Evolutionary conservation across 2,888 invertebrate species (phyloP), one percentile per base, ranked within the genome.

Genomic region (Cheilosia pagana): DNA sequence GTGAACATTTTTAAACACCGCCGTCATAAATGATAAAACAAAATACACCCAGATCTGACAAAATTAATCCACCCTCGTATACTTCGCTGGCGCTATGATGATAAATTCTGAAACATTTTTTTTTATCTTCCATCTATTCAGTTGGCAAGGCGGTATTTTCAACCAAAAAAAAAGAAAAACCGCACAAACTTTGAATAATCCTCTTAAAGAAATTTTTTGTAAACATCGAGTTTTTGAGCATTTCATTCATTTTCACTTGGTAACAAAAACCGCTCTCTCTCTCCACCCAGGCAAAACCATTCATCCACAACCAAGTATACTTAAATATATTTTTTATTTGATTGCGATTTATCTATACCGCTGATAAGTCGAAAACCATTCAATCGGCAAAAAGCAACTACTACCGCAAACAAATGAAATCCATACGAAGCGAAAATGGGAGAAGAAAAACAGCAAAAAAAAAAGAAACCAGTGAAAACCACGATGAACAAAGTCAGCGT

Each of bases 331-430:
- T 59, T 35, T 53, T 57, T 48, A 16, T 43, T 59, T 59, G 28
- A 48, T 70, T 62, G 35, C 19, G 59, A 63, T 63, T 23, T 78
- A 78, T 63, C 52, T 65, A 41, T 67, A 28, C 53, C 67, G 53
- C 79, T 60, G 67, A 72, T 72, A 72, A 78, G 65, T 63, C 63
- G 59, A 71, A 79, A 79, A 31, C 21, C 43, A 67, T 67, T 67
- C 72, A 79, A 65, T 72, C 53, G 67, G 50, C 39, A 60, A 60
- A 65, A 65, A 16, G 19, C 57, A 67, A 53, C 65, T 52, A 50
- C 53, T 39, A 72, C 79, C 72, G 65, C 72, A 67, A 79, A 59
- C 31, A 65, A 79, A 65, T 71, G 63, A 71, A 41, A 71, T 59
- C 41, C 19, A 65, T 45, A 53, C 48, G 5, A 71, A 45, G 12